Conservation (phyloP, 1,140 invertebrate species). For the Zaprionus africanus region DNA sequence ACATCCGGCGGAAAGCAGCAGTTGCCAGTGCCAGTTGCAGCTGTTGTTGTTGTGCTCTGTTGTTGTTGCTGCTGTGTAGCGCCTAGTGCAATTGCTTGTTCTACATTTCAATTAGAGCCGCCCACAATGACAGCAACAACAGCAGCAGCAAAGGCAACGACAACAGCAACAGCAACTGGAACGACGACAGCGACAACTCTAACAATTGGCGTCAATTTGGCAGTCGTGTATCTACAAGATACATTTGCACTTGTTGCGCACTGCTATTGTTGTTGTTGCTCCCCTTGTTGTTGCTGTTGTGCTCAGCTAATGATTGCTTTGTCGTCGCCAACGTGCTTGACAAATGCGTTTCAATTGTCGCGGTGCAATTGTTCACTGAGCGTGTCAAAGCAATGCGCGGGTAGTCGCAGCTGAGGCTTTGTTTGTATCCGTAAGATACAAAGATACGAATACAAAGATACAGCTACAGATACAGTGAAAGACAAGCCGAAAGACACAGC, state of each 20-base stretch:
- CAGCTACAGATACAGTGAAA: no score
- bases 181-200: slow-evolving; percentile 23
- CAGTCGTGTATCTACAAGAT: slow-evolving; percentile 55
- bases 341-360: slow-evolving; percentile 74
- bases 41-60: slow-evolving; percentile 2
- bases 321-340: slow-evolving; percentile 37
- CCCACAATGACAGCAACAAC: slow-evolving; percentile 18
- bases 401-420: background rate
- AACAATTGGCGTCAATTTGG: slow-evolving; percentile 69
- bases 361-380: slow-evolving; percentile 62
- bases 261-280: slow-evolving; percentile 1
- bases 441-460: background rate
- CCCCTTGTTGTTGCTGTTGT: slow-evolving; percentile 20
- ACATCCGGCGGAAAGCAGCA: slow-evolving; percentile 36
- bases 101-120: slow-evolving; percentile 71
- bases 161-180: background rate
- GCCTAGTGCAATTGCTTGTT: slow-evolving; percentile 44
- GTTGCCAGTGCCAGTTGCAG: slow-evolving; percentile 6
- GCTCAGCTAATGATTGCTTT: slow-evolving; percentile 58
- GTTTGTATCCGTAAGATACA: slow-evolving; percentile 29
- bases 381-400: slow-evolving; percentile 38
- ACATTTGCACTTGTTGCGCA: slow-evolving; percentile 39
- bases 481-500: slow-evolving; percentile 13
- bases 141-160: background rate
- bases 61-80: slow-evolving; percentile 13